Conservation (phyloP, 1,140 invertebrate species). For the Lepidurus arcticus region DNA sequence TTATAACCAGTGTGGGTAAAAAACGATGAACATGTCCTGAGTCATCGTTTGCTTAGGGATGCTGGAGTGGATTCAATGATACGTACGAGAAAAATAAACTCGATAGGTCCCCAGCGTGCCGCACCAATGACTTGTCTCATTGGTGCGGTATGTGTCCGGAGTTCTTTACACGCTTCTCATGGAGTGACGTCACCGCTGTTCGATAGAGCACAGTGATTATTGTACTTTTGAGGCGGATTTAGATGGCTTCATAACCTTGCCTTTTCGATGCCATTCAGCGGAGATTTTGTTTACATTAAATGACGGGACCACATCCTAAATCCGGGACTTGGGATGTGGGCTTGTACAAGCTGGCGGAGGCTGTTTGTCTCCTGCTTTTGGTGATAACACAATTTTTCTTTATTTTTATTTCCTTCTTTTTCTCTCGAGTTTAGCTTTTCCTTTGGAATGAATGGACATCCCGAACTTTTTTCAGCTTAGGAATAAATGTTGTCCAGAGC, state of each 20-base stretch:
- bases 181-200: slow-evolving; percentile 1
- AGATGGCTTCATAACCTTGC: not conserved
- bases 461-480: too few relatives aligned
- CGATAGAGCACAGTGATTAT: not conserved
- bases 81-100: not conserved
- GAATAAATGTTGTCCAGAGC: too few relatives aligned
- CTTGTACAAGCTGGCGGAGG: not conserved
- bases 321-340: not conserved
- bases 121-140: not conserved
- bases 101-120: not conserved
- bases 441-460: too few relatives aligned
- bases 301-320: not conserved
- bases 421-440: too few relatives aligned
- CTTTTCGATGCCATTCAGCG: not conserved
- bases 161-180: not conserved
- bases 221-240: not conserved
- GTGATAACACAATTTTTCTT: not conserved
- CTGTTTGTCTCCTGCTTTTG: not conserved
- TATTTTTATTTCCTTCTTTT: not conserved
- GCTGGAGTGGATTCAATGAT: not conserved
- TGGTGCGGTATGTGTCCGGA: not conserved
- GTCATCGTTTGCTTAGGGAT: not conserved
- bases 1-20: not conserved
- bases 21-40: not conserved
- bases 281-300: not conserved